Base-by-base conservation (phyloP, 2,797 vertebrate genomes). In the Malurus leucopterus region DNA sequence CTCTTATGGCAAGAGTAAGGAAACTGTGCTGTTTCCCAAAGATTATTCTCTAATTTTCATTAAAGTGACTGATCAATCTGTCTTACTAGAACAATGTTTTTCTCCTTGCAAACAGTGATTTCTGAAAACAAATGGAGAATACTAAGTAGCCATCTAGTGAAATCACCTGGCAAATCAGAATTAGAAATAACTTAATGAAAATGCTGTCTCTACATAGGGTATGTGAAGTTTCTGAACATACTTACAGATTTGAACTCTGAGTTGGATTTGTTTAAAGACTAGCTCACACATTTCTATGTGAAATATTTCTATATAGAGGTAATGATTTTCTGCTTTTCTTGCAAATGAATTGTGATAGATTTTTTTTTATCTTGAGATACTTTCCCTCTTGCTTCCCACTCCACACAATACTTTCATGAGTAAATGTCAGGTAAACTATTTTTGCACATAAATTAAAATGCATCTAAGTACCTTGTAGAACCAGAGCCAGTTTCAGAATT, bases 101-200 rank as follows among this genome's bases (percentile, higher is more conserved):
- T 38, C 19, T 83, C 22, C 58, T 22, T 77, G 8, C 38, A 79
- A 73, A 55, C 36, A 62, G 9, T 51, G 51, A n/a, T 53, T 91
- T 61, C 73, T 77, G 47, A 89, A 67, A 38, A 74, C 15, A 61
- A 84, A 73, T 70, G 32, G 79, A 40, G n/a, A 88, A 57, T 21
- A 49, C 1, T 51, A 64, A 70, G 17, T 24, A 82, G n/a, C 8
- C 63, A 46, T 36, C 50, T 43, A 34, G 49, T 43, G 51, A 92
- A 80, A 84, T 51, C 36, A 89, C 23, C 27, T n/a, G 73, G 6
- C 14, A 79, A 85, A 76, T 62, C 23, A 71, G 43, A 44, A 11
- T 67, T 40, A 20, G 10, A 70, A 70, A 63, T 6, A 85, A 7
- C 5, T 65, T 81, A n/a, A 26, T 79, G 26, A 79, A 86, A 91